Evolutionary conservation across 1,140 invertebrate genomes (phyloP), one percentile per base, ranked within the genome.

Genomic region (Drosophila nikananu): DNA sequence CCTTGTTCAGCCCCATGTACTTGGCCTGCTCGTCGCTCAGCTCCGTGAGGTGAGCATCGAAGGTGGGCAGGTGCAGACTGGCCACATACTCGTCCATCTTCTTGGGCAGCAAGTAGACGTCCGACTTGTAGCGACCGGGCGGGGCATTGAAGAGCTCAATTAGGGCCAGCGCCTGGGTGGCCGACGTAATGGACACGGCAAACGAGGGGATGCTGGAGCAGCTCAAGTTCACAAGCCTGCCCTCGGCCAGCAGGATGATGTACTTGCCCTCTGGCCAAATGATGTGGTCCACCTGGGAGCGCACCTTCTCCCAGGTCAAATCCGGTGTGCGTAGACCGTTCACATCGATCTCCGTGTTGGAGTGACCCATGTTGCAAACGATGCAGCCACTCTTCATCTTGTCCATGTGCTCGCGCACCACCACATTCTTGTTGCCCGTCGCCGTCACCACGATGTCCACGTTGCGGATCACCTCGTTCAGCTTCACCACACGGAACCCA

Each of bases 81-180:
- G 92, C 92, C 58, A 99, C 98, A 94, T 99, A 99, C 93, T 99
- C 98, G 94, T 99, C 97, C 98, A 99, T 99, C 94, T 99, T 99
- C 95, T 99, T 99, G 55, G 98, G 98, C 81, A 99, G 94, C 64
- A 99, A 95, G 94, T 99, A 99, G 46, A 99, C 98, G 93, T 99
- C 98, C 76, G 97, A 97, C 94, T 99, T 99, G 93, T 99, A 99
- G 72, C 98, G 95, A 35, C 98, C 98, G 48, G 95, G 93, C 15
- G 98, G 98, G 12, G 98, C 98, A 94, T 99, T 99, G 92, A 98
- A 99, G 8, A 99, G 94, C 94, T 99, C 98, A 92, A 99, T 99
- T 51, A 99, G 94, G 44, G 98, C 98, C 63, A 99, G 93, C 15
- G 98, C 98, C 94, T 99, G 98, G 49, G 98, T 98, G 71, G 97